phyloP scores from a whole-genome alignment of 1,140 invertebrate species.

The Arctopsyche grandis region DNA sequence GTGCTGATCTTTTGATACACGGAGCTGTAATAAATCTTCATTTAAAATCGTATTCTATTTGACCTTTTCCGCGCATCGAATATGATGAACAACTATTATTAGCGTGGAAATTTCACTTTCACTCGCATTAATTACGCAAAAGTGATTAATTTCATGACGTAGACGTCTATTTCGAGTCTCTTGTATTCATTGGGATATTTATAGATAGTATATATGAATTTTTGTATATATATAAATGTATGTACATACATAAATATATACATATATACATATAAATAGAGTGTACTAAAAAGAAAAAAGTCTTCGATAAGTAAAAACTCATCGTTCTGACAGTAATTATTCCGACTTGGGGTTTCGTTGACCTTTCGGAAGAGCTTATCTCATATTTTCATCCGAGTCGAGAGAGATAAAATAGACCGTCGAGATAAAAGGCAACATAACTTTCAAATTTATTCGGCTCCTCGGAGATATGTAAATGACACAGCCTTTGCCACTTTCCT shows the following conservation, averaged over 20 bases:
- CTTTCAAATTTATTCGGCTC: conserved; percentile 20
- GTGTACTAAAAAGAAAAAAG: too few relatives aligned
- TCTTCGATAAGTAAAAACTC: too few relatives aligned
- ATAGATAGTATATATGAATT: too few relatives aligned
- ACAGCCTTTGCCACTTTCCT: conserved; percentile 31
- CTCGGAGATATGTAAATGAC: conserved; percentile 26
- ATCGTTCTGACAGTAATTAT: too few relatives aligned
- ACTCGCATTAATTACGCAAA: not conserved
- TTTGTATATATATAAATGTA: too few relatives aligned
- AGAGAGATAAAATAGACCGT: not conserved
- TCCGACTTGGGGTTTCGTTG: not conserved
- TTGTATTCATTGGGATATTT: too few relatives aligned
- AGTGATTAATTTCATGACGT: too few relatives aligned
- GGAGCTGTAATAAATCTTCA: not conserved
- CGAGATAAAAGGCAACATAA: conserved; percentile 28
- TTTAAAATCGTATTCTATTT: not conserved
- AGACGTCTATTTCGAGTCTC: too few relatives aligned
- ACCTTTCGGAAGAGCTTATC: not conserved
- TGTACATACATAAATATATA: too few relatives aligned
- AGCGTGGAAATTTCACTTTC: not conserved
- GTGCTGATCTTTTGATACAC: too few relatives aligned
- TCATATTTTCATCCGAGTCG: conserved; percentile 4
- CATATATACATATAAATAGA: too few relatives aligned
- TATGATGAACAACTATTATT: not conserved
- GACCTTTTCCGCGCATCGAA: not conserved